Percentiles rank a stretch among this genome's conserved stretches.
phyloP scores from a whole-genome alignment of 1,140 invertebrate genomes.

The Papilio xuthus region DNA sequence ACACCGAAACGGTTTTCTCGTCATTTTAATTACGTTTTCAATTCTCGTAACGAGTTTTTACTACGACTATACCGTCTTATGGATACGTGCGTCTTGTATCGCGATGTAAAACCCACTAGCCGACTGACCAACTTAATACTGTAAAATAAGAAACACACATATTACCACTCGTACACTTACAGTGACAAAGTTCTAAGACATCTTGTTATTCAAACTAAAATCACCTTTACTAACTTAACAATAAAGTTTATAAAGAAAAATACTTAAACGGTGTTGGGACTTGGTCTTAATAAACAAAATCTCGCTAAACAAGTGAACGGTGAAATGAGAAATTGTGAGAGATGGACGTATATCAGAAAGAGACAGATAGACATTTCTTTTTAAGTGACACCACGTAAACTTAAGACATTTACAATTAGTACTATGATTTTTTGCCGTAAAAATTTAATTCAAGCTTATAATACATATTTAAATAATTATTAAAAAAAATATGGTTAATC shows the following conservation, averaged over 20 bases:
- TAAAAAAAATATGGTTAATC: too few species aligned
- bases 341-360: conserved; percentile 58
- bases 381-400: conserved; percentile 26
- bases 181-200: conserved; percentile 58
- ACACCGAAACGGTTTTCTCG: conserved; percentile 58
- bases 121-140: conserved; percentile 78
- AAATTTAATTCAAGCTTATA: not conserved
- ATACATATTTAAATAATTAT: not conserved
- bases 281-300: conserved; percentile 53
- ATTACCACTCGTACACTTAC: conserved; percentile 56
- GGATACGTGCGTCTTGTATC: conserved; percentile 56
- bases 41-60: conserved; percentile 39
- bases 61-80: conserved; percentile 35
- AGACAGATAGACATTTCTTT: conserved; percentile 69
- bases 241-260: conserved; percentile 41
- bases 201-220: conserved; percentile 43
- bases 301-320: conserved; percentile 80
- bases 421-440: not conserved
- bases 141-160: conserved; percentile 80
- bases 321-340: conserved; percentile 80
- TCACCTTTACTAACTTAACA: conserved; percentile 34
- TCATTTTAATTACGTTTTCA: conserved; percentile 58
- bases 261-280: conserved; percentile 46
- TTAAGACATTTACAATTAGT: conserved; percentile 23
- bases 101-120: conserved; percentile 73